These are phyloP conservation scores for Coccyzus lansbergi DNA, from an alignment of 2,797 vertebrate genomes.

Conservation along the genomic window DNA sequence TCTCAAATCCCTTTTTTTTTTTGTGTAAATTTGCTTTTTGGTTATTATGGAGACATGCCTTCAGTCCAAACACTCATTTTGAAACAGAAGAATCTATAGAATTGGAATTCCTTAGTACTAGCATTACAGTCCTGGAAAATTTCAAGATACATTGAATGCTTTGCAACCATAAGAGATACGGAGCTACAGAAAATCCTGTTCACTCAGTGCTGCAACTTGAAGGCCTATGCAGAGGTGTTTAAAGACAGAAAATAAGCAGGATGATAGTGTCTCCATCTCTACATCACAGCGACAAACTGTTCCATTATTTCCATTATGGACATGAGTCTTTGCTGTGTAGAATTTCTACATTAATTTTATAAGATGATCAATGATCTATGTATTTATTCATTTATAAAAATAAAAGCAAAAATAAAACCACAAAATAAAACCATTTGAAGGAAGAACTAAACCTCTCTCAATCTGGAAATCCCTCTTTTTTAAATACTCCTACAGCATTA, in stretches of 20 bases:
- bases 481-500: conserved; percentile 12
- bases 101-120: neutral
- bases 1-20: neutral
- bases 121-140: neutral
- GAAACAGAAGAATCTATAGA: neutral
- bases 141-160: neutral
- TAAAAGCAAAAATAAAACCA: neutral
- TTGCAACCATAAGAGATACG: neutral
- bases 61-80: neutral
- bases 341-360: neutral
- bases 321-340: neutral
- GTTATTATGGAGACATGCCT: neutral
- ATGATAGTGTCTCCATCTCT: neutral
- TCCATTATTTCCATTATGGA: neutral
- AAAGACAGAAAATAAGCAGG: neutral
- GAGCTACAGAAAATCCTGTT: neutral
- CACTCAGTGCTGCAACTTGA: neutral
- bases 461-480: neutral
- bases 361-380: neutral
- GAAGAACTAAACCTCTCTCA: neutral
- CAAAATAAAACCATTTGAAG: neutral
- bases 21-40: neutral
- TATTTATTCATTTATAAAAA: neutral
- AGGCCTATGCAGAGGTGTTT: neutral
- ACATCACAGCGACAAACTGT: neutral